Evolutionary conservation across 2,113 vertebrate genomes (phyloP), one percentile per base, ranked within the genome.

Genomic region (Dendrocopos noguchii): DNA sequence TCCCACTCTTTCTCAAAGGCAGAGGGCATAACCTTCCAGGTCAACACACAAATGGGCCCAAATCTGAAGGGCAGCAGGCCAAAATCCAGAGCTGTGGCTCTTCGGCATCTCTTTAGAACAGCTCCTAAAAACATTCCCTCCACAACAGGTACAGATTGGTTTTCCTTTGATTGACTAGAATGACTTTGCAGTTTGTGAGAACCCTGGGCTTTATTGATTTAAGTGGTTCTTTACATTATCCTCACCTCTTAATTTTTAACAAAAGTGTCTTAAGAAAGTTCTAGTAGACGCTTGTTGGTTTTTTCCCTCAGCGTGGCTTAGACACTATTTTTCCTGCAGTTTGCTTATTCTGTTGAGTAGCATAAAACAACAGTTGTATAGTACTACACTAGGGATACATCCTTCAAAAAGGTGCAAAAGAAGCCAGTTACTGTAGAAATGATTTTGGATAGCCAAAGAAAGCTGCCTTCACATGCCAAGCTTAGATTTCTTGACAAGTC

Each of bases 351-450:
- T 84, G 78, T 56, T 68, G 52, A 89, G 63, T 42, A 87, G 21
- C 46, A 87, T 87, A 85, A 92, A 80, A 85, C 0, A 0, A 63
- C 67, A 67, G 56, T 74, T 87, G 5, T 20, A 10, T 47, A 64
- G 64, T 68, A 56, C 42, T 74, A 28, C 66, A 24, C 17, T 73
- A 15, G 29, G 66, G 36, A 90, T 74, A 57, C 33, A 80, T 77
- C 42, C 68, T 94, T 93, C 72, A 60, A 77, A 95, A 93, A 56
- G 46, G n/a, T 16, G 12, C 83, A 72, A 80, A 87, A 78, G 52
- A 71, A 94, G 85, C 73, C 92, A 94, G n/a, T 91, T 85, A 83
- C 34, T 77, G 44, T 33, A 77, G 79, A 83, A 95, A 87, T 88
- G 77, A 80, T 88, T 96, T 90, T 87, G 46, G 42, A 60, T 71